A percentile compares a stretch with the other conserved stretches of the same genome.
phyloP scores from a whole-genome alignment of 2,888 invertebrate genomes.

The Latrodectus hesperus region DNA sequence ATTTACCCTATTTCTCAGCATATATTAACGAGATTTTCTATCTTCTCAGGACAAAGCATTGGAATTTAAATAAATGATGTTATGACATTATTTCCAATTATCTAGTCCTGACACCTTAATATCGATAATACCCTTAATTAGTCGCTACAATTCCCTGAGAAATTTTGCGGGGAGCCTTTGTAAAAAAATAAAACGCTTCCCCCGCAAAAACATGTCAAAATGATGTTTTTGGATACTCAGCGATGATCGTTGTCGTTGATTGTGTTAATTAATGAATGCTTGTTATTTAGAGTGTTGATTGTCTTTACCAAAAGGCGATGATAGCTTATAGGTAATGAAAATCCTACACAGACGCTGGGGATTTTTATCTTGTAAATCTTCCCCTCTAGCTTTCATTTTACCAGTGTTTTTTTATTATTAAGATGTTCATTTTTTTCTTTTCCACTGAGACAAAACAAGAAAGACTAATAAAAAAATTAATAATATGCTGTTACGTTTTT shows the following conservation, averaged over 20 bases:
- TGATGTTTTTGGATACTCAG: constrained; percentile 44
- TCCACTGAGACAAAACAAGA: neutral
- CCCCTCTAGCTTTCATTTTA: constrained; percentile 38
- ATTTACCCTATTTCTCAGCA: neutral
- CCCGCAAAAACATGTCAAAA: constrained; percentile 58
- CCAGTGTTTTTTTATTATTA: neutral
- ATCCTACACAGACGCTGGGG: constrained; percentile 41
- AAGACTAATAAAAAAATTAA: neutral
- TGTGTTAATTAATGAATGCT: constrained; percentile 65
- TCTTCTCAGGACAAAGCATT: constrained; percentile 12
- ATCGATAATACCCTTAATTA: constrained; percentile 69
- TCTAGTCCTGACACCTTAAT: constrained; percentile 62
- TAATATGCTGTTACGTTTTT: constrained; percentile 15
- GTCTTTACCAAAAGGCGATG: constrained; percentile 47
- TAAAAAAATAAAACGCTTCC: constrained; percentile 19
- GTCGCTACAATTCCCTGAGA: constrained; percentile 61
- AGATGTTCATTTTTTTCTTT: constrained; percentile 1
- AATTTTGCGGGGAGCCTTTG: constrained; percentile 11
- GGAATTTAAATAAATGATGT: constrained; percentile 68
- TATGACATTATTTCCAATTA: constrained; percentile 69
- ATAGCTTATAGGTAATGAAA: constrained; percentile 39
- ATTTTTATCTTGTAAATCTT: constrained; percentile 44
- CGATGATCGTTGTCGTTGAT: constrained; percentile 53
- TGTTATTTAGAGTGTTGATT: constrained; percentile 51
- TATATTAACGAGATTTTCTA: constrained; percentile 12